Percentiles rank a stretch among this genome's conserved stretches.
Conservation (phyloP, 2,797 vertebrate genomes). For the Lateolabrax maculatus region DNA sequence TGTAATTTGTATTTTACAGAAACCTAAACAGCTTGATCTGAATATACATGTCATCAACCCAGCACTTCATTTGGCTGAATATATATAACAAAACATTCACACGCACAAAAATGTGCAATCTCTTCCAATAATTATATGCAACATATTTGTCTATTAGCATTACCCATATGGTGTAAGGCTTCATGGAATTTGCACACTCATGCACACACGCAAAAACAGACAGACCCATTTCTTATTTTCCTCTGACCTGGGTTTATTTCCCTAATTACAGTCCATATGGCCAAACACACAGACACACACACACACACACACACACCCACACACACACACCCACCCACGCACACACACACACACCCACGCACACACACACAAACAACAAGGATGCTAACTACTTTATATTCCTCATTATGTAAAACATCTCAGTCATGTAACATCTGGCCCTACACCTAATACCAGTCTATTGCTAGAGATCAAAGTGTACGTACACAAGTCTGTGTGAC, state of each 20-base stretch:
- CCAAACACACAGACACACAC: conserved; percentile 8
- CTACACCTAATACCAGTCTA: conserved; percentile 36
- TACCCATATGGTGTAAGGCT: conserved; percentile 24
- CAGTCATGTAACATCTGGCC: conserved; percentile 50
- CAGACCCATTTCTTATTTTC: background rate
- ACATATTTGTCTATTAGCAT: conserved; percentile 21
- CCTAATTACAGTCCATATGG: conserved; percentile 62
- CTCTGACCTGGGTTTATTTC: conserved; percentile 42
- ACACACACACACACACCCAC: background rate
- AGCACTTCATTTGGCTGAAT: background rate
- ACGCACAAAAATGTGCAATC: background rate
- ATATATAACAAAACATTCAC: conserved; percentile 7
- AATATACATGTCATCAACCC: background rate
- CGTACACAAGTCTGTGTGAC: conserved; percentile 1
- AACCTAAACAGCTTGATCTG: conserved; percentile 8
- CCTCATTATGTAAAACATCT: conserved; percentile 55
- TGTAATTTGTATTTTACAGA: background rate
- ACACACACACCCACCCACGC: conserved; percentile 15
- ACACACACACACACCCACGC: conserved; percentile 6
- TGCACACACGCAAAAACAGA: conserved; percentile 1
- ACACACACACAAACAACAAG: conserved; percentile 14
- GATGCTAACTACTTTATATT: conserved; percentile 37
- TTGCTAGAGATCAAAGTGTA: conserved; percentile 49
- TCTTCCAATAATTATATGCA: background rate
- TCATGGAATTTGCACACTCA: background rate